Conservation (phyloP, 2,113 vertebrate genomes). For the Pedetes capensis region DNA sequence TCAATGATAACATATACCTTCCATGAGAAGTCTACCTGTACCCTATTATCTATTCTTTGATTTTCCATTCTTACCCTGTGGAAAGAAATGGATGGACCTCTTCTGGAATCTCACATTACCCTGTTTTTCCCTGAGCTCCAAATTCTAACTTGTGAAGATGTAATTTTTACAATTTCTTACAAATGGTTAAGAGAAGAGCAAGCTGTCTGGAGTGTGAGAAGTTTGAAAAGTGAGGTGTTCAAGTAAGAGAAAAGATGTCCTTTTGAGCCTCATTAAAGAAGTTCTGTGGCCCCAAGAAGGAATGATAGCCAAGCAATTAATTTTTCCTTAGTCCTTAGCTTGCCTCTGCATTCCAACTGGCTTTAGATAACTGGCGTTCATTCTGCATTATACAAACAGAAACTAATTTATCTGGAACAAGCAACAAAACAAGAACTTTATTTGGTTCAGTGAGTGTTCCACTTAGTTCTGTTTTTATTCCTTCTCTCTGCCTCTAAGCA, state of each 20-base stretch:
- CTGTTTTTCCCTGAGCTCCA: not conserved
- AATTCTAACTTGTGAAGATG: conserved; percentile 29
- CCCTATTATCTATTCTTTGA: not conserved
- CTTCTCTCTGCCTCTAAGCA: not conserved
- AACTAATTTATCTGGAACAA: conserved; percentile 64
- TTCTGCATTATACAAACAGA: conserved; percentile 67
- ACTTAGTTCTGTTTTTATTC: conserved; percentile 1
- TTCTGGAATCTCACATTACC: not conserved
- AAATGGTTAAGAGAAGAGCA: conserved; percentile 34
- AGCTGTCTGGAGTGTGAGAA: conserved; percentile 37
- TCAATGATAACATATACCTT: not conserved
- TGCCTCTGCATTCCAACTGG: conserved; percentile 56
- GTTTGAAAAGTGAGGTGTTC: not conserved
- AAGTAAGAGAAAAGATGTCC: not conserved
- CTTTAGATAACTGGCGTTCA: conserved; percentile 51
- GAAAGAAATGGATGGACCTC: not conserved
- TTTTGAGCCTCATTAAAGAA: conserved; percentile 5
- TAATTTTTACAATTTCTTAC: conserved; percentile 26
- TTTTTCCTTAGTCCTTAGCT: conserved; percentile 39
- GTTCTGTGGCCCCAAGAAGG: conserved; percentile 7
- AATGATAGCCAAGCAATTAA: conserved; percentile 44
- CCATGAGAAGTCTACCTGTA: not conserved
- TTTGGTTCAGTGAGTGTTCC: conserved; percentile 21
- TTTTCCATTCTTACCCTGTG: not conserved
- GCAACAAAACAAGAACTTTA: conserved; percentile 49